A percentile compares a stretch with the other conserved stretches of the same genome.
phyloP scores from a whole-genome alignment of 1,140 invertebrate species.

The Dreissena rostriformis region DNA sequence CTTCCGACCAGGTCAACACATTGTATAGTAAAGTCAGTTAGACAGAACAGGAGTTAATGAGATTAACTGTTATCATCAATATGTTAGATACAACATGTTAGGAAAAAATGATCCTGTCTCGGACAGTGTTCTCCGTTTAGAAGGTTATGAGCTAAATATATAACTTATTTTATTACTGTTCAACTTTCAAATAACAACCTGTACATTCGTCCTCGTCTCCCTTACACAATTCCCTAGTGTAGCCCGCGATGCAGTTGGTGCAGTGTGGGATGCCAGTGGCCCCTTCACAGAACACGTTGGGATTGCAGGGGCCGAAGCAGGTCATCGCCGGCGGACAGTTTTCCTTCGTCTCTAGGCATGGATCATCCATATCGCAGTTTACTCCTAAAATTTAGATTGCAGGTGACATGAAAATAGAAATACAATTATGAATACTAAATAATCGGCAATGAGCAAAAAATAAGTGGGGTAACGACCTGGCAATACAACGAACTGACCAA shows the following conservation, averaged over 20 bases:
- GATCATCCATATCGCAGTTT: conserved; percentile 27
- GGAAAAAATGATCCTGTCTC: not conserved
- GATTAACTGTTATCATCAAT: not conserved
- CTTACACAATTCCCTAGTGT: conserved; percentile 9
- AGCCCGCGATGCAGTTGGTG: conserved; percentile 18
- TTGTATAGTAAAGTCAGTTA: not conserved
- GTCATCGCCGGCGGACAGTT: conserved; percentile 12
- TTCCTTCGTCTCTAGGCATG: conserved; percentile 15
- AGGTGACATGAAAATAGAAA: too few relatives aligned
- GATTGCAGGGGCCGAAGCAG: conserved; percentile 27
- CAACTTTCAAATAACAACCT: not conserved
- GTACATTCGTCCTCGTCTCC: conserved; percentile 29
- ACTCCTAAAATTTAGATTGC: conserved; percentile 12
- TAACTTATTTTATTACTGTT: not conserved
- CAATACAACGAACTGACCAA: too few relatives aligned
- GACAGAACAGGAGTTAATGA: not conserved
- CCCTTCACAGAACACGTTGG: conserved; percentile 31
- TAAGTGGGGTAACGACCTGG: too few relatives aligned
- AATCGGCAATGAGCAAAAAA: too few relatives aligned
- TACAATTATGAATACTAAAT: too few relatives aligned
- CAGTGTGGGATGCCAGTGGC: conserved; percentile 34
- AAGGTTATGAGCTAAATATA: not conserved
- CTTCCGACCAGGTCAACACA: not conserved
- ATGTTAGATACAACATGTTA: not conserved
- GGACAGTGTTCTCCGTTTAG: not conserved